Conservation (phyloP, 2,797 vertebrate genomes). For the Trematomus bernacchii region DNA sequence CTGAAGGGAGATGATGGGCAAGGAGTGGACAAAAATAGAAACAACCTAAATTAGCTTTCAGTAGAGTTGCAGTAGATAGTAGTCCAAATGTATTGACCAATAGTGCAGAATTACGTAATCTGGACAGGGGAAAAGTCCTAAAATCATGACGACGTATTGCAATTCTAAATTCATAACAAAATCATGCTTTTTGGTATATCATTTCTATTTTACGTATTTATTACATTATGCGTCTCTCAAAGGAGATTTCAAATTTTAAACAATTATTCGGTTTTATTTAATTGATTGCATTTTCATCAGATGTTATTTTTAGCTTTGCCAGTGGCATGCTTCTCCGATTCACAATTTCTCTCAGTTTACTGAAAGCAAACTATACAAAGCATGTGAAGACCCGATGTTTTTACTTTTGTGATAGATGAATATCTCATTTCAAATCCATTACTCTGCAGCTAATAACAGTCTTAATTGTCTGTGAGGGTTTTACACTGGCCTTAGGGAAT, state of each 20-base stretch:
- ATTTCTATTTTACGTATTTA: constrained; percentile 1
- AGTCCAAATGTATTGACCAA: background rate
- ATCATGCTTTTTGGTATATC: background rate
- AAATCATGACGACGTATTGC: background rate
- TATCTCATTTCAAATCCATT: too few relatives aligned
- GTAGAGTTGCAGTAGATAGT: background rate
- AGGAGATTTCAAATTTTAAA: constrained; percentile 1
- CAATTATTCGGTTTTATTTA: background rate
- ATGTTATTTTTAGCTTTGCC: background rate
- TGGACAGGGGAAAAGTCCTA: background rate
- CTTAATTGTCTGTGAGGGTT: too few relatives aligned
- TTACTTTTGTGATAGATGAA: too few relatives aligned
- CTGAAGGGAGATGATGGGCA: background rate
- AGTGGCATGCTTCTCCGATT: background rate
- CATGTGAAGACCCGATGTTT: background rate
- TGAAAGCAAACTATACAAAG: background rate
- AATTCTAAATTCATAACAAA: too few relatives aligned
- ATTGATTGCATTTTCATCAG: background rate
- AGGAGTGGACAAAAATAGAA: constrained; percentile 6
- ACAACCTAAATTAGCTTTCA: background rate
- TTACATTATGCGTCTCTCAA: background rate
- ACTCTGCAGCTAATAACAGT: too few relatives aligned
- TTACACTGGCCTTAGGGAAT: too few relatives aligned
- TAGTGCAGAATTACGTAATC: background rate
- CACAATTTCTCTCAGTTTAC: background rate